These are phyloP conservation scores for Nettapus auritus DNA, from an alignment of 2,113 vertebrate genomes.

Conservation along the genomic window DNA sequence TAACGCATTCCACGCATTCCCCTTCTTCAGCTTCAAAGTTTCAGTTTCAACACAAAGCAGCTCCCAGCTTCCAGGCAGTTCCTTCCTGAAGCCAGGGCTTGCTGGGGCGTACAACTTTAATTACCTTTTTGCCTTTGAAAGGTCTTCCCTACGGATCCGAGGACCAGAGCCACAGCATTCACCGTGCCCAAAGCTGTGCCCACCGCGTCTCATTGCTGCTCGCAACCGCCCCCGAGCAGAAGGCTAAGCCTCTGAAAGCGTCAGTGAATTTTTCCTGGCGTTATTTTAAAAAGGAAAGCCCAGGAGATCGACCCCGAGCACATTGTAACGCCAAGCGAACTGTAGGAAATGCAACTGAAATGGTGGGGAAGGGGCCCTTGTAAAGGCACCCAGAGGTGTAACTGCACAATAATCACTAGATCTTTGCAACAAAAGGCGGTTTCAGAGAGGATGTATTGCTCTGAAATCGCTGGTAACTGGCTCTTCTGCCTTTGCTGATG, in stretches of 20 bases:
- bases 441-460: background rate
- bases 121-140: background rate
- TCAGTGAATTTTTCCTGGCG: background rate
- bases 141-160: background rate
- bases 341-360: background rate
- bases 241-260: background rate
- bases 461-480: background rate
- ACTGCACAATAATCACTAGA: background rate
- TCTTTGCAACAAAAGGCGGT: background rate
- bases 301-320: background rate
- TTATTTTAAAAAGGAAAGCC: background rate
- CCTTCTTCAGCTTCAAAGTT: background rate
- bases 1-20: background rate
- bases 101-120: background rate
- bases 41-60: background rate
- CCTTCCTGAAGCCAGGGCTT: accelerated
- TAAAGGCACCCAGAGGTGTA: background rate
- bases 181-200: background rate
- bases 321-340: accelerated
- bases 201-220: accelerated
- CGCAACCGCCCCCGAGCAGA: background rate
- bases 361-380: background rate
- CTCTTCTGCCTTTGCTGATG: background rate
- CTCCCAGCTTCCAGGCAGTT: background rate
- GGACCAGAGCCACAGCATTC: background rate